These are phyloP conservation scores for Ictidomys tridecemlineatus DNA, from an alignment of 2,113 vertebrate genomes.

Conservation along the genomic window DNA sequence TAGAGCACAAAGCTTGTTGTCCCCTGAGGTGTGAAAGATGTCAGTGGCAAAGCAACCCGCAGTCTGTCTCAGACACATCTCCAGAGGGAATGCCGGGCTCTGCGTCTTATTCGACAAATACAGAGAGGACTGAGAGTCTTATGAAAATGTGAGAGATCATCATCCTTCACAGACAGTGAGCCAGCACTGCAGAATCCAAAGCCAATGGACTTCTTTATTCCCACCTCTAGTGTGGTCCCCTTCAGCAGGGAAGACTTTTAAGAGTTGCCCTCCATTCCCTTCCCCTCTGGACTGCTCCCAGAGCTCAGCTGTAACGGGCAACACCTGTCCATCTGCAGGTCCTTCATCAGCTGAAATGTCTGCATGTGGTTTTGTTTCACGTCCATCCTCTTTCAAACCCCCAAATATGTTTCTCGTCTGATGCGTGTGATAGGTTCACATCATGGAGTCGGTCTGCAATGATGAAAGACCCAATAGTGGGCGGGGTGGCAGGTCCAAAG, in stretches of 20 bases:
- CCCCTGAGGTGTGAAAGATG: background rate
- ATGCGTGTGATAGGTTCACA: background rate
- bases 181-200: slow-evolving; percentile 39
- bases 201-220: background rate
- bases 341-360: slow-evolving; percentile 40
- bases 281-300: background rate
- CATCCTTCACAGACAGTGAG: background rate
- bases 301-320: background rate
- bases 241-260: background rate
- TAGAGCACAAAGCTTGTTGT: background rate
- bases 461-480: slow-evolving; percentile 75
- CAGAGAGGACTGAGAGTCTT: background rate
- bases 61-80: background rate
- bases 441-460: background rate
- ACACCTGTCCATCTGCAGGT: background rate
- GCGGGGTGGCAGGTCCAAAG: slow-evolving; percentile 73
- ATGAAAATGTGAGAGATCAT: background rate
- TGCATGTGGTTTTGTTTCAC: slow-evolving; percentile 48
- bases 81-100: background rate
- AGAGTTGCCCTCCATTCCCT: background rate
- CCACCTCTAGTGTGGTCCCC: background rate
- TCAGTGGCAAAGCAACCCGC: background rate
- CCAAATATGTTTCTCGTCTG: background rate
- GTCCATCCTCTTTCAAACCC: slow-evolving; percentile 25
- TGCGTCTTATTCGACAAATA: background rate